phyloP scores from a whole-genome alignment of 2,888 invertebrate genomes.

The Eristalis intricaria region DNA sequence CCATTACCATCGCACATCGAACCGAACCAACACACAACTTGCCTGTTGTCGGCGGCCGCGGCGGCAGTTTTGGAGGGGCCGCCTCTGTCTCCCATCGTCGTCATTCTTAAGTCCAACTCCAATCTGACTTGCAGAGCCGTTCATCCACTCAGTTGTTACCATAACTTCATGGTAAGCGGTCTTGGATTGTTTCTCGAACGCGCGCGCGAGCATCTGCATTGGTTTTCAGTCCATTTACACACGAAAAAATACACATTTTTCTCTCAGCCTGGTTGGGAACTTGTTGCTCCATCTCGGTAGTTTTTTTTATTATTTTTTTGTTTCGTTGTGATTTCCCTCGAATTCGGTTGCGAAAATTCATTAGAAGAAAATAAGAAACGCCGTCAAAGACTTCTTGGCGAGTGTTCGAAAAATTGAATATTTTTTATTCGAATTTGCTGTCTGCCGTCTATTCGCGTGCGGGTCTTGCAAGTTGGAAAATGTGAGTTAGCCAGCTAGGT shows the following conservation, averaged over 20 bases:
- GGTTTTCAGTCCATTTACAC: slow-evolving; percentile 43
- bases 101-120: slow-evolving; percentile 56
- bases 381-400: neutral
- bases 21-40: slow-evolving; percentile 50
- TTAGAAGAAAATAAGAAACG: neutral
- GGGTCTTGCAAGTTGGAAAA: neutral
- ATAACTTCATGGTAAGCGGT: slow-evolving; percentile 69
- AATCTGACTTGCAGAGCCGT: slow-evolving; percentile 54
- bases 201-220: slow-evolving; percentile 29
- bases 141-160: slow-evolving; percentile 68
- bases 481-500: neutral
- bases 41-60: slow-evolving; percentile 40
- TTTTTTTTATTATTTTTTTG: neutral
- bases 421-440: neutral
- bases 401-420: neutral
- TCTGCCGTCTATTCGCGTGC: neutral
- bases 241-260: slow-evolving; percentile 16
- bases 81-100: slow-evolving; percentile 48
- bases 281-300: neutral
- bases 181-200: slow-evolving; percentile 34
- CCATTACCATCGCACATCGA: slow-evolving; percentile 48
- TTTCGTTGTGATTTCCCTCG: neutral
- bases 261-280: slow-evolving; percentile 3
- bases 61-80: slow-evolving; percentile 32
- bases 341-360: neutral